Evolutionary conservation across 1,140 invertebrate genomes (phyloP), one percentile per base, ranked within the genome.

Genomic region (Ostrea denselamellosa): DNA sequence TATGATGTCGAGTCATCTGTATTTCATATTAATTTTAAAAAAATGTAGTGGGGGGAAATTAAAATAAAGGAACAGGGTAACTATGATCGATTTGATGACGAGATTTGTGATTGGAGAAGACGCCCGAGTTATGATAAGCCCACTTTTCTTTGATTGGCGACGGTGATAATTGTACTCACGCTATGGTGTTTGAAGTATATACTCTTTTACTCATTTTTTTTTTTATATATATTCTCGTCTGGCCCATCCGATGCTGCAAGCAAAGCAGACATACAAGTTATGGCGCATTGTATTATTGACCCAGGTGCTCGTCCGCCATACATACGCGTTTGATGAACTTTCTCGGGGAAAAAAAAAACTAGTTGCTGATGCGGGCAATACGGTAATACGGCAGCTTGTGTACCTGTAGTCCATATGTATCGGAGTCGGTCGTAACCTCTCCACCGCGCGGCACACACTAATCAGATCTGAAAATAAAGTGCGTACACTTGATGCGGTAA

Each of bases 401-500:
- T 77, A 77, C 68, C 68, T 77, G 25, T 77, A 34, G 68, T 77
- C 68, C 68, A 77, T 34, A 77, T 77, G 68, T 77, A 77, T 77
- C 68, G 22, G 34, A 28, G 28, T 34, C 68, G 68, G 68, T 77
- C 68, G 68, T 77, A 77, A 77, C 68, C 68, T 77, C 28, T 77
- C 68, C 28, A 77, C 25, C 25, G 68, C 68, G 25, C 68, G 68
- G 68, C 68, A 77, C 68, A 28, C 22, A 77, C 68, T 77, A 77
- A 77, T 77, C 68, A 34, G 68, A 77, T 28, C 68, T 25, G 25
- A 77, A 77, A 77, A 77, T 77, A 77, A 77, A 62, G 68, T 25
- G 68, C 68, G 28, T 77, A 77, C 68, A 77, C 68, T 77, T 77
- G 68, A 77, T 77, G 68, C 68, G 68, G 68, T 77, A 77, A 77